phyloP scores from a whole-genome alignment of 37 sponge, comb jelly and placozoan species.

The Crambe crambe region DNA sequence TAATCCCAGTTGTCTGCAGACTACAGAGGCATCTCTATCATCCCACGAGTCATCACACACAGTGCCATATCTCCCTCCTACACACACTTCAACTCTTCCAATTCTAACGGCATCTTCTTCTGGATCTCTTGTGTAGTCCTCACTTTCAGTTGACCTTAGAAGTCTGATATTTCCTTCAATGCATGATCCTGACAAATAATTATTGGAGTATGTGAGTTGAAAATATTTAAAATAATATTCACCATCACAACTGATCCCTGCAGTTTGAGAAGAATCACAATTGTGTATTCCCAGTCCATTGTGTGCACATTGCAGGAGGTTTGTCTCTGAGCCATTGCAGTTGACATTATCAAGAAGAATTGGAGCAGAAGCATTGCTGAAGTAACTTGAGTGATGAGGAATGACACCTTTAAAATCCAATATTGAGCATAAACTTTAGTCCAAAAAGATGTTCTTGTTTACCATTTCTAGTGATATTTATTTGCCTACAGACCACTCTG shows the following conservation, averaged over 20 bases:
- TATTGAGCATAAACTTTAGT: neutral
- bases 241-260: constrained; percentile 1
- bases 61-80: neutral
- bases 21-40: constrained; percentile 24
- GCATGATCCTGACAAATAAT: neutral
- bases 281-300: neutral
- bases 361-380: neutral
- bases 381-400: neutral
- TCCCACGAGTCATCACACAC: constrained; percentile 25
- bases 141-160: neutral
- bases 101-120: neutral
- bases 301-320: neutral
- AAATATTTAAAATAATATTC: no score
- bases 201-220: neutral
- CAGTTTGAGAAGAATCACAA: neutral
- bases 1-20: constrained; percentile 40
- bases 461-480: no score
- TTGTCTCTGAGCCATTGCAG: neutral
- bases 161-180: neutral
- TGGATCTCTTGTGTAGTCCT: neutral
- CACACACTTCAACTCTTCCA: neutral
- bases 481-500: constrained; percentile 26
- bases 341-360: neutral
- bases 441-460: neutral
- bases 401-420: no score